A percentile compares a stretch with the other conserved stretches of the same genome.
Evolutionary conservation across 2,888 invertebrate genomes (phyloP).

Genomic region (Drosophila mimetica): DNA sequence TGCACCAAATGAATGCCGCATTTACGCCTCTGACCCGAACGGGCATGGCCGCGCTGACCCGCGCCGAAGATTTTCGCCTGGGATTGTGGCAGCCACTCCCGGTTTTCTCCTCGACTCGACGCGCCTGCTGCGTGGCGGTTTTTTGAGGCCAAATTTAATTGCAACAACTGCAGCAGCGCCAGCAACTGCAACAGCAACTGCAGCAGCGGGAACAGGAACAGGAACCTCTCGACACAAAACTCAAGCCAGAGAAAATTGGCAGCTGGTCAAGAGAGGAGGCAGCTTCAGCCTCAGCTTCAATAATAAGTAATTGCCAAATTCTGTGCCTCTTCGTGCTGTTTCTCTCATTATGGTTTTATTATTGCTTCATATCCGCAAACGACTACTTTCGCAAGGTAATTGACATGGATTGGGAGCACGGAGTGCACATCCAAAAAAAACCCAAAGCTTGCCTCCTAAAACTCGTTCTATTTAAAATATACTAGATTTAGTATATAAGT

Average conservation of each 20-base stretch:
- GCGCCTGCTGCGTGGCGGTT: conserved; percentile 23
- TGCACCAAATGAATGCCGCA: conserved; percentile 5
- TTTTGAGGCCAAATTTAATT: conserved; percentile 78
- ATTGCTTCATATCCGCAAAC: conserved; percentile 17
- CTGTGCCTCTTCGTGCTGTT: conserved; percentile 8
- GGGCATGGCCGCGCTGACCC: conserved; percentile 49
- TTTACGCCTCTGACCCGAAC: conserved; percentile 45
- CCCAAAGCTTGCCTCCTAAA: no score
- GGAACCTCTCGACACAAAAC: conserved; percentile 21
- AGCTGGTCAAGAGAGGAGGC: conserved; percentile 14
- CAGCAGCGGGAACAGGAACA: conserved; percentile 24
- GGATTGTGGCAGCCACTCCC: conserved; percentile 17
- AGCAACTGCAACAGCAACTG: no score
- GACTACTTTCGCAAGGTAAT: conserved; percentile 68
- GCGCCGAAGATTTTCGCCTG: neutral
- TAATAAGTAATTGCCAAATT: conserved; percentile 34
- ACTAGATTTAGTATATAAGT: no score
- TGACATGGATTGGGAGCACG: conserved; percentile 58
- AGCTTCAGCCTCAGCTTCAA: conserved; percentile 9
- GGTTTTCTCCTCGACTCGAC: conserved; percentile 23
- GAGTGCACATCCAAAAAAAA: no score
- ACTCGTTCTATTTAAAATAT: no score
- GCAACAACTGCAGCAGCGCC: conserved; percentile 53
- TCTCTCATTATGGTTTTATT: conserved; percentile 38
- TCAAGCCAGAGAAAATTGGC: conserved; percentile 61